A percentile compares a stretch with the other conserved stretches of the same genome.
Conservation (phyloP, 2,888 invertebrate species). For the Tortricodes alternella region DNA sequence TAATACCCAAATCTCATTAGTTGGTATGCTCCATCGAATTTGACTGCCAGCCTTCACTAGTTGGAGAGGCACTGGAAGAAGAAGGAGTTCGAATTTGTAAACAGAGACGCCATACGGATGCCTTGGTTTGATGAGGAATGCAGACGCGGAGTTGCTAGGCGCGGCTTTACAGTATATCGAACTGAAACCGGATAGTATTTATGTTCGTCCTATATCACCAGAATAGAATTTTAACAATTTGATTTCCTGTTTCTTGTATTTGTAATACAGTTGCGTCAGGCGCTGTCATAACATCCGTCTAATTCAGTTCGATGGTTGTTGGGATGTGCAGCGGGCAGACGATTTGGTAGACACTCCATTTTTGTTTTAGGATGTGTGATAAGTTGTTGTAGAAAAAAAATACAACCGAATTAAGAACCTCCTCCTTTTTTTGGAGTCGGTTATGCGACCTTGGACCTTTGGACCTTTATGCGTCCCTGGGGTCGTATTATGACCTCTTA, state of each 20-base stretch:
- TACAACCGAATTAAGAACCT: too few relatives aligned
- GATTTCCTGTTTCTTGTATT: constrained; percentile 49
- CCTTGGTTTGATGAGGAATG: constrained; percentile 26
- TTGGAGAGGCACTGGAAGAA: too few relatives aligned
- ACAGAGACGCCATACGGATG: neutral
- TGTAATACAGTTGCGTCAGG: constrained; percentile 15
- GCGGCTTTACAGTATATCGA: constrained; percentile 40
- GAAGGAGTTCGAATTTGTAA: too few relatives aligned
- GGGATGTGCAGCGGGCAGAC: constrained; percentile 10
- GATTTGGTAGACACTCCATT: constrained; percentile 13
- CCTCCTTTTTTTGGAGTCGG: too few relatives aligned
- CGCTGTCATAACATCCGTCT: constrained; percentile 26
- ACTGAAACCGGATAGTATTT: constrained; percentile 50
- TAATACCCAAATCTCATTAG: too few relatives aligned
- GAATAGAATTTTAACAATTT: constrained; percentile 50
- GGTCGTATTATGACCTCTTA: too few relatives aligned
- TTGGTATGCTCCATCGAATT: too few relatives aligned
- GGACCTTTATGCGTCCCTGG: too few relatives aligned
- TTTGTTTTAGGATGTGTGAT: too few relatives aligned
- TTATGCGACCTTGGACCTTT: too few relatives aligned
- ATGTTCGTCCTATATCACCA: constrained; percentile 40
- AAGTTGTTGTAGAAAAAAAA: too few relatives aligned
- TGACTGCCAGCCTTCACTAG: too few relatives aligned
- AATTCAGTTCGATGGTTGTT: constrained; percentile 17
- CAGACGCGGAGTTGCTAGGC: constrained; percentile 43